Percentiles rank a stretch among this genome's conserved stretches.
phyloP scores from a whole-genome alignment of 2,113 vertebrate genomes.

The Nibea albiflora region DNA sequence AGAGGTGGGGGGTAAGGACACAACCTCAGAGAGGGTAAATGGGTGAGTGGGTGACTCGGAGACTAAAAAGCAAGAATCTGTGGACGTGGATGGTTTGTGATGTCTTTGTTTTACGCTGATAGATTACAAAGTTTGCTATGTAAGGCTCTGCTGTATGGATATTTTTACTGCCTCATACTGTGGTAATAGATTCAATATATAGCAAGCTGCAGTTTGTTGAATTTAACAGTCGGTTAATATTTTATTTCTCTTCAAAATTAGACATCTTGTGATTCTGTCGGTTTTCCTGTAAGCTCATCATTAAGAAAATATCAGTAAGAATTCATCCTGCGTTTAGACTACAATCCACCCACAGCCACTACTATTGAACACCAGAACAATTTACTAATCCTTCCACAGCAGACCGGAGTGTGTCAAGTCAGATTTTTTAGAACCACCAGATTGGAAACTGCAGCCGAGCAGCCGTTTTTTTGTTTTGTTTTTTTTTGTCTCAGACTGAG shows the following conservation, averaged over 20 bases:
- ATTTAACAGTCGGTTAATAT: not conserved
- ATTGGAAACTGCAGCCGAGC: not conserved
- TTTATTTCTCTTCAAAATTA: not conserved
- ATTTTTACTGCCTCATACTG: not conserved
- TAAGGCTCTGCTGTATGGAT: not conserved
- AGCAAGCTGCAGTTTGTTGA: not conserved
- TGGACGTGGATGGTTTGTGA: not conserved
- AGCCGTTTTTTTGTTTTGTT: too few relatives aligned
- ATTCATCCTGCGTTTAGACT: not conserved
- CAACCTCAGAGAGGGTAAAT: not conserved
- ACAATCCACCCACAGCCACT: not conserved
- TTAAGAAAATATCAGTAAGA: not conserved
- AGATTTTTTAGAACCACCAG: slow-evolving; percentile 26
- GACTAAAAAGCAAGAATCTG: slow-evolving; percentile 27
- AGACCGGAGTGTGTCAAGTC: not conserved
- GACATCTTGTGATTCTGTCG: not conserved
- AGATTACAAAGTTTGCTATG: not conserved
- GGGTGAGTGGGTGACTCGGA: not conserved
- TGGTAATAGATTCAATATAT: not conserved
- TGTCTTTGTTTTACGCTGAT: not conserved
- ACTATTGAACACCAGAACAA: slow-evolving; percentile 6
- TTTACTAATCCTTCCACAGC: slow-evolving; percentile 23
- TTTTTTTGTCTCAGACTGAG: not conserved
- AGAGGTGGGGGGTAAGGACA: not conserved
- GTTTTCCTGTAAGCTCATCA: not conserved